phyloP scores from a whole-genome alignment of 30 jellyfish, hydroid and myxozoan genomes.

The Phacellophora camtschatica region DNA sequence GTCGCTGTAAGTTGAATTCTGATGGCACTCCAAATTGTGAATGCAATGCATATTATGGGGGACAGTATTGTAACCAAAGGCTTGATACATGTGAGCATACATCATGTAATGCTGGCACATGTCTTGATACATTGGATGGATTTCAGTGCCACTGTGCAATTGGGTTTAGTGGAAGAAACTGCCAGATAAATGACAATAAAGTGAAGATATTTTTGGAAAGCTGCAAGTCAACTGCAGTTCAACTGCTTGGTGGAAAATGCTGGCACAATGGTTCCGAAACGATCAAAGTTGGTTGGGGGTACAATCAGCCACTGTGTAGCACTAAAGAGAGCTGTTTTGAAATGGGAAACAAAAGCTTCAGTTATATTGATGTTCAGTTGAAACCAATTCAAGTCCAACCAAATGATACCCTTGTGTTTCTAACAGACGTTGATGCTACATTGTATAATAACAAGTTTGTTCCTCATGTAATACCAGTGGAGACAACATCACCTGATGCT shows the following conservation, averaged over 20 bases:
- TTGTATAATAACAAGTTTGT: conserved; percentile 58
- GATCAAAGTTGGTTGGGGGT: conserved; percentile 98
- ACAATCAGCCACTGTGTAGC: conserved; percentile 82
- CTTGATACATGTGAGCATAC: conserved; percentile 66
- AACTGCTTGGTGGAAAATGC: conserved; percentile 73
- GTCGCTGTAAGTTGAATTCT: conserved; percentile 72
- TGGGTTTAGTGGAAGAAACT: conserved; percentile 65
- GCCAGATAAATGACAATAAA: conserved; percentile 58
- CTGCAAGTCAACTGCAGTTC: conserved; percentile 28
- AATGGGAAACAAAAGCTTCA: conserved; percentile 17
- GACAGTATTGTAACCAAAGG: conserved; percentile 55
- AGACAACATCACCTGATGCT: conserved; percentile 66
- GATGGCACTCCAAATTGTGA: conserved; percentile 87
- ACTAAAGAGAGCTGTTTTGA: conserved; percentile 80
- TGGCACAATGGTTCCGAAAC: conserved; percentile 84
- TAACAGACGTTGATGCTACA: conserved; percentile 80
- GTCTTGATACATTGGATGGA: conserved; percentile 59
- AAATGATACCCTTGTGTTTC: conserved; percentile 74
- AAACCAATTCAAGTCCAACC: conserved; percentile 90
- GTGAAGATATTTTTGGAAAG: conserved; percentile 40
- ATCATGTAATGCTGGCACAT: conserved; percentile 85
- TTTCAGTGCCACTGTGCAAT: conserved; percentile 76
- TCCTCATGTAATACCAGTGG: conserved; percentile 87
- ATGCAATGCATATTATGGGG: conserved; percentile 87
- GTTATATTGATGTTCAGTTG: conserved; percentile 84